Base-by-base conservation (phyloP, 1,140 invertebrate genomes). In the Drosophila serrata region DNA sequence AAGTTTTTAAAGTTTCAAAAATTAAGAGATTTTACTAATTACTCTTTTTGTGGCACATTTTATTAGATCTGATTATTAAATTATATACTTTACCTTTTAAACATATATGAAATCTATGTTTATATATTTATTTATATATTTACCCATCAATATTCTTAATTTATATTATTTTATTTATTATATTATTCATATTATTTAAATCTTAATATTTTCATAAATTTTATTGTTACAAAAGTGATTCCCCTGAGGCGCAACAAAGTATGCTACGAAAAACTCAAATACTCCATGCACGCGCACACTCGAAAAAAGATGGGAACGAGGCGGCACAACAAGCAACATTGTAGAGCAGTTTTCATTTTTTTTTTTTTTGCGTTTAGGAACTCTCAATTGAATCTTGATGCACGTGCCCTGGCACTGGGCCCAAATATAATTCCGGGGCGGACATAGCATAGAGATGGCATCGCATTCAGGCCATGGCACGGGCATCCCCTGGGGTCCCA, bases 381-480 rank as follows among this genome's bases (percentile, higher is more conserved):
- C 70, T 84, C 76, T 78, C 84, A 90, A 88, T 88, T 88, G 77
- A 88, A 88, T 88, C 77, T 84, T 84, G 85, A 88, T 90, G 85
- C 81, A 88, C 84, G 84, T 88, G 80, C 62, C 51, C 40, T 65
- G 65, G 75, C 65, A 60, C 79, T 79, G 73, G 46, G 69, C 67
- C 72, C 67, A 73, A 72, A 77, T 88, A 77, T 73, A 73, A 79
- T 88, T 73, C 49, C 63, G 45, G 29, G 35, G 69, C 46, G 65
- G 53, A 40, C 77, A 56, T 45, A 37, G 62, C 62, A n/a, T n/a
- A n/a, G n/a, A n/a, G 73, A 76, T 76, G 74, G 39, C 74, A 75
- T 67, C 74, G 53, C 74, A 55, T 57, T 58, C 45, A 19, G 51
- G 70, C 6, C 56, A 62, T 45, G 46, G 46, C 29, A 33, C 17